These are phyloP conservation scores for Stenichneumon culpator DNA, from an alignment of 2,888 invertebrate genomes.

Conservation along the genomic window DNA sequence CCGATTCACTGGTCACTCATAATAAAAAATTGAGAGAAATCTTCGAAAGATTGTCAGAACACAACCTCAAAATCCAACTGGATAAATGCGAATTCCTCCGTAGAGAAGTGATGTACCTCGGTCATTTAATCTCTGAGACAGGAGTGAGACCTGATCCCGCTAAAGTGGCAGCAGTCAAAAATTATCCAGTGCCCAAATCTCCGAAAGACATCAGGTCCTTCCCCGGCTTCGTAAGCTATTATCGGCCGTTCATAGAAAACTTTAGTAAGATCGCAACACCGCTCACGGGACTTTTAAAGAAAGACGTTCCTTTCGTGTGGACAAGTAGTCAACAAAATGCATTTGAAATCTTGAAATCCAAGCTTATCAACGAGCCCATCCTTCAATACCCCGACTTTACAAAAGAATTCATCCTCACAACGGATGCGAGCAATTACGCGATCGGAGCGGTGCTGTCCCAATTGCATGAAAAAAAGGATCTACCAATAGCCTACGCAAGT, in stretches of 20 bases:
- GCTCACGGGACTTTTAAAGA: slow-evolving; percentile 71
- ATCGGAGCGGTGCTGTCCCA: slow-evolving; percentile 78
- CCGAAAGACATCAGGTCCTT: slow-evolving; percentile 74
- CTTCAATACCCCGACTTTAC: slow-evolving; percentile 76
- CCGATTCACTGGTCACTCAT: slow-evolving; percentile 74
- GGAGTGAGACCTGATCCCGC: slow-evolving; percentile 73
- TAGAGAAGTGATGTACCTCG: slow-evolving; percentile 73
- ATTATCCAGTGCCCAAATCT: slow-evolving; percentile 68
- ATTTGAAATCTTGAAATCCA: slow-evolving; percentile 45
- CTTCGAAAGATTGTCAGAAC: slow-evolving; percentile 67
- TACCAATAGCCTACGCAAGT: slow-evolving; percentile 81
- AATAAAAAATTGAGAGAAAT: slow-evolving; percentile 60
- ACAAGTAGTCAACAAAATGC: slow-evolving; percentile 54
- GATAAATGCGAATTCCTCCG: slow-evolving; percentile 77
- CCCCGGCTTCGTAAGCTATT: slow-evolving; percentile 78
- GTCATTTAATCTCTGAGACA: slow-evolving; percentile 72
- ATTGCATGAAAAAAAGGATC: slow-evolving; percentile 70
- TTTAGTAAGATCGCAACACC: slow-evolving; percentile 75
- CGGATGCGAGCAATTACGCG: slow-evolving; percentile 79
- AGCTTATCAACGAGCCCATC: slow-evolving; percentile 48
- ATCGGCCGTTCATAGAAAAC: slow-evolving; percentile 77
- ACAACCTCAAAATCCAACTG: slow-evolving; percentile 74
- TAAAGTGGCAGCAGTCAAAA: slow-evolving; percentile 62
- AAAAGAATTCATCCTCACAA: slow-evolving; percentile 75
- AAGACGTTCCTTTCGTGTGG: slow-evolving; percentile 72